These are phyloP conservation scores for Xestia rhomboidea DNA, from an alignment of 2,888 invertebrate genomes.

Conservation along the genomic window DNA sequence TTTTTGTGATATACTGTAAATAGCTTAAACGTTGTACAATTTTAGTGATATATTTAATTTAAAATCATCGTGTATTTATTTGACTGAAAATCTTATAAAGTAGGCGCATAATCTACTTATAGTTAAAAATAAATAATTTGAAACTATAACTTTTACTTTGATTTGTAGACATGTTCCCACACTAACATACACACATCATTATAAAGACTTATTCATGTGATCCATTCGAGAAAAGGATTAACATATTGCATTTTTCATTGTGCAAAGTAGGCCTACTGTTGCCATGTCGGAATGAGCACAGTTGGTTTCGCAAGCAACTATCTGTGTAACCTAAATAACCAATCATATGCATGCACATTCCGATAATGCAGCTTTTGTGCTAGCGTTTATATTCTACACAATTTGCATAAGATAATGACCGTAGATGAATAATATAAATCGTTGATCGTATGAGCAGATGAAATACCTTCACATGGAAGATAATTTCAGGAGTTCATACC, in stretches of 20 bases:
- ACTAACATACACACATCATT: slow-evolving; percentile 51
- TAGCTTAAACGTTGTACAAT: slow-evolving; percentile 90
- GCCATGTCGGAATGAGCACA: slow-evolving; percentile 13
- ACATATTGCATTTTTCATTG: slow-evolving; percentile 33
- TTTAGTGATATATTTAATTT: slow-evolving; percentile 90
- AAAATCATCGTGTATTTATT: slow-evolving; percentile 89
- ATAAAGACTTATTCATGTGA: slow-evolving; percentile 11
- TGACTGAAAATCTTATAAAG: slow-evolving; percentile 89
- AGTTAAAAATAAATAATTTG: slow-evolving; percentile 87
- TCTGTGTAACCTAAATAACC: slow-evolving; percentile 48
- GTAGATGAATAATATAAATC: slow-evolving; percentile 28
- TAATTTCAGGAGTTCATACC: slow-evolving; percentile 2
- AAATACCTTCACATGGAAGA: slow-evolving; percentile 8
- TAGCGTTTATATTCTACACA: slow-evolving; percentile 41
- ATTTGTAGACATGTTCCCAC: slow-evolving; percentile 69
- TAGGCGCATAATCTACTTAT: slow-evolving; percentile 82
- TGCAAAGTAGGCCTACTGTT: slow-evolving; percentile 59
- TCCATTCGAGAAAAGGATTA: slow-evolving; percentile 25
- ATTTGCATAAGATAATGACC: slow-evolving; percentile 52
- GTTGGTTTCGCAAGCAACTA: slow-evolving; percentile 39
- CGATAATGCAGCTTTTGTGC: slow-evolving; percentile 39
- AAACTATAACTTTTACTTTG: slow-evolving; percentile 78
- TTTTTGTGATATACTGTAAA: slow-evolving; percentile 90
- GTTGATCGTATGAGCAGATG: slow-evolving; percentile 16
- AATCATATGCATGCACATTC: slow-evolving; percentile 42